Evolutionary conservation across 2,113 vertebrate genomes (phyloP), one percentile per base, ranked within the genome.

Genomic region (Lethenteron camtschaticum): DNA sequence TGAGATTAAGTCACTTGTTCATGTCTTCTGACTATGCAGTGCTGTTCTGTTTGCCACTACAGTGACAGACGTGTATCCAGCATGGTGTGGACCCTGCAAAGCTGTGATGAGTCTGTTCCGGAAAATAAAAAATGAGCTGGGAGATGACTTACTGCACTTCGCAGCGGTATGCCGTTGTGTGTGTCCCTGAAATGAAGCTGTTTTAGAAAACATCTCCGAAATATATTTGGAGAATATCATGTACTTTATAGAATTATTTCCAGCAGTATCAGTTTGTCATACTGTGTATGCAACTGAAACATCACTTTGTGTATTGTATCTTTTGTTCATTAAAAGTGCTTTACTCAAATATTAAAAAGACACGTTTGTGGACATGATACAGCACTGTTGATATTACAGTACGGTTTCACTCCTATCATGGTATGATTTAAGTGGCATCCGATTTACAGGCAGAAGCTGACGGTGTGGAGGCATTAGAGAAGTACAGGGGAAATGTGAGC

Each of bases 61-160:
- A 97, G 94, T 96, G 72, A 81, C 91, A 1, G 89, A 97, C 10
- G 84, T 83, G 3, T 85, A 87, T 76, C 90, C 95, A 72, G 81
- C 82, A 71, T 99, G 91, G 90, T 96, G 89, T 72, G 94, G 94
- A n/a, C 88, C 88, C 16, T 96, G 91, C 76, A 84, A 83, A 73
- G 80, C 88, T 6, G 82, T 87, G 56, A 78, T 88, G 71, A 87
- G 83, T 75, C 83, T 95, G 20, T 87, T 99, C 68, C 80, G 80
- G 74, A 99, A 88, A 81, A 81, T 99, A 72, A 89, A 86, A 78
- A 86, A 85, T 1, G 85, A 95, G 75, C 74, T 84, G 70, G 83
- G 83, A 63, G 81, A 83, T 68, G 80, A 89, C 58, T 78, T 84
- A 6, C 81, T 97, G 71, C 86, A 89, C 75, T 95, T 96, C 75